These are phyloP conservation scores for Ormyrus pomaceus DNA, from an alignment of 2,888 invertebrate species.

Conservation along the genomic window DNA sequence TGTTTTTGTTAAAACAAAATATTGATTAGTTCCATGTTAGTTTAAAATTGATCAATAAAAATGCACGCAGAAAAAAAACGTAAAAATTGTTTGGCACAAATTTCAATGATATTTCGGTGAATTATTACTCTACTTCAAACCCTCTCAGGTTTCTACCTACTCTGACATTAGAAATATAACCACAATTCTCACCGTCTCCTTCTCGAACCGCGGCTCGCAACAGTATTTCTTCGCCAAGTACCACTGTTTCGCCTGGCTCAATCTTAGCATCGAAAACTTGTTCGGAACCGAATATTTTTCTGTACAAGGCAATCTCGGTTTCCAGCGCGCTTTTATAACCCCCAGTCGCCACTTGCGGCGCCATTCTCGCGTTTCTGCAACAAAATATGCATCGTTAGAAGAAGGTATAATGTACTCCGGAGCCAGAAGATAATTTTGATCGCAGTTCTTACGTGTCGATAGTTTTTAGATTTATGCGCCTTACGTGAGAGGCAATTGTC, in stretches of 20 bases:
- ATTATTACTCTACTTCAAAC: too few species aligned
- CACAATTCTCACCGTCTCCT: constrained; percentile 76
- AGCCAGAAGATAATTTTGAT: constrained; percentile 5
- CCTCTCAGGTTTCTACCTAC: neutral
- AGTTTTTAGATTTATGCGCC: constrained; percentile 70
- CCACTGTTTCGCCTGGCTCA: constrained; percentile 77
- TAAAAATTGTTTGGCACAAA: too few species aligned
- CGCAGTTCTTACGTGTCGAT: constrained; percentile 64
- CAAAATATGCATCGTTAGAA: neutral
- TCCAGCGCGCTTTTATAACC: constrained; percentile 78
- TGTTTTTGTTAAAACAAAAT: too few species aligned
- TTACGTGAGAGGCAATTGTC: constrained; percentile 77
- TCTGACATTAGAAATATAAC: constrained; percentile 50
- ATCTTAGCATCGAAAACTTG: constrained; percentile 77
- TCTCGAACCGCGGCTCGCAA: constrained; percentile 77
- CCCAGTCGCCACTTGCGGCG: constrained; percentile 76
- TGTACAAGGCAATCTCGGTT: constrained; percentile 77
- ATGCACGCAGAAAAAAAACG: too few species aligned
- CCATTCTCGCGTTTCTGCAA: constrained; percentile 66
- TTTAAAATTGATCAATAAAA: too few species aligned
- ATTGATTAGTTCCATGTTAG: too few species aligned
- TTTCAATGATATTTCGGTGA: too few species aligned
- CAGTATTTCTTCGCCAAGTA: constrained; percentile 79
- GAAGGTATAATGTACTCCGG: neutral
- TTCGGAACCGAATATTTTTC: constrained; percentile 75